These are phyloP conservation scores for Promerops cafer DNA, from an alignment of 2,113 vertebrate genomes.

Conservation along the genomic window DNA sequence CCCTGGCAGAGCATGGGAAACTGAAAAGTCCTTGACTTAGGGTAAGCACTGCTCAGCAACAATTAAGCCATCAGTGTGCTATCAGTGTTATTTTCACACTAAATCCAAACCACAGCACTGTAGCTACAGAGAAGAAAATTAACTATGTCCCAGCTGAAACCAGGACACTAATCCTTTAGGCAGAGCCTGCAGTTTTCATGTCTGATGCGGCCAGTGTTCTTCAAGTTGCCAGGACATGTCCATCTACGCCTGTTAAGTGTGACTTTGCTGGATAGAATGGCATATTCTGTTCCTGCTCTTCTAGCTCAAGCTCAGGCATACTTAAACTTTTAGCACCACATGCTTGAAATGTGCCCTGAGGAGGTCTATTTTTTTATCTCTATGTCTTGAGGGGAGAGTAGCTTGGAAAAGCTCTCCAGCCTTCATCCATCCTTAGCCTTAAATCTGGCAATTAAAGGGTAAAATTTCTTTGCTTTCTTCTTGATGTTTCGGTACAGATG, in stretches of 20 bases:
- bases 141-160: background rate
- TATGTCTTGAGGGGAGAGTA: accelerated
- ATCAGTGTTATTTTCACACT: background rate
- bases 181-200: background rate
- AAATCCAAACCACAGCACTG: background rate
- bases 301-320: background rate
- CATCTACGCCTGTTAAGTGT: background rate
- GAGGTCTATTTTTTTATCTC: background rate
- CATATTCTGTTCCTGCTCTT: background rate
- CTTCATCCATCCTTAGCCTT: background rate
- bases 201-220: background rate
- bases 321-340: background rate
- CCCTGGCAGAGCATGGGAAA: background rate
- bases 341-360: background rate
- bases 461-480: background rate
- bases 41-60: background rate
- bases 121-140: background rate
- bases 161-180: background rate
- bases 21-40: background rate
- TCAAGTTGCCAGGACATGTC: background rate
- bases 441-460: background rate
- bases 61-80: background rate
- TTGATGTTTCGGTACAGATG: background rate
- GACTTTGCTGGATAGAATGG: background rate
- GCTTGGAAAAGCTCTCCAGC: background rate